Base-by-base conservation (phyloP, 2,113 vertebrate species). In the Thomomys bottae region DNA sequence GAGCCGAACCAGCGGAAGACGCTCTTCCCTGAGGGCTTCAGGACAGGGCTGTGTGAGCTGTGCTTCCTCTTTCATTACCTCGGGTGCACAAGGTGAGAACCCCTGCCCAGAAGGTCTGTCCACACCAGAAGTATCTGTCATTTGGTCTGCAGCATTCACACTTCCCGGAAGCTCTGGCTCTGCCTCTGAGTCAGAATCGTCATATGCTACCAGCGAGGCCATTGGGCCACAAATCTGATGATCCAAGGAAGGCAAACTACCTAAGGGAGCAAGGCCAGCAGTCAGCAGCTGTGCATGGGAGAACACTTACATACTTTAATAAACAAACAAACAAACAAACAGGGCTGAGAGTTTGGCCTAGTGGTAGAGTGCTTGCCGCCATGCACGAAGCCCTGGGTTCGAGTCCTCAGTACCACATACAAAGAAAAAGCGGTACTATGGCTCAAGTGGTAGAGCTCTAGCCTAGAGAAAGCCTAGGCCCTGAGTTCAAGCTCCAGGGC, bases 161-260 rank as follows among this genome's bases (percentile, higher is more conserved):
- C 89, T 90, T 73, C 96, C 86, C n/a, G 17, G 8, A 17, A 86
- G 66, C 21, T 95, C 96, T 1, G 77, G 0, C 91, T 99, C 98
- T 54, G 97, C 93, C 81, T 94, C 98, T 4, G 98, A 98, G 88
- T 98, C 99, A 8, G 99, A 99, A 86, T 99, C 98, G 6, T 99
- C 99, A 89, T 99, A 99, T 63, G 98, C 98, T 96, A 99, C 99
- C 94, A 99, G 94, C 0, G 98, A 98, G 85, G 97, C 98, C 99
- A 99, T 99, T 1, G 1, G 2, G 59, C 90, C 17, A 67, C 78
- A 8, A 45, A 34, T 42, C 77, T 34, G 14, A 34, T 30, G 23
- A 76, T 54, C 45, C n/a, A 49, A 36, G 5, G 2, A 40, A 12
- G 11, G 15, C 17, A 28, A 32, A 40, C 63, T 8, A n/a, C 93